Percentiles rank a stretch among this genome's conserved stretches.
Conservation (phyloP, 2,797 vertebrate species). For the Oreochromis grahami region DNA sequence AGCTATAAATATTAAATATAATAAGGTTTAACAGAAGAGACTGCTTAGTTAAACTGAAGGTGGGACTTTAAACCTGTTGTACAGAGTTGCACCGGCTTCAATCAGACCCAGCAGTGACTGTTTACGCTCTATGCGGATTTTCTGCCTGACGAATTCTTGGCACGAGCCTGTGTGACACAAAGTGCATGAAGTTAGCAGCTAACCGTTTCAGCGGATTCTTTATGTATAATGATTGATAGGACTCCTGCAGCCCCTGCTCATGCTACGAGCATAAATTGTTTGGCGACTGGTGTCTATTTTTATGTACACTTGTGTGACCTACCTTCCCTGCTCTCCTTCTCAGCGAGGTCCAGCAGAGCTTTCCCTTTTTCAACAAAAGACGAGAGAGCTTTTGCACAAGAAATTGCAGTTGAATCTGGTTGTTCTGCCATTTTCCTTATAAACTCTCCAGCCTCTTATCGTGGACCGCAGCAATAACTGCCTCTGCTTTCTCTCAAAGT, state of each 20-base stretch:
- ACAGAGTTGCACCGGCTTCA: conserved; percentile 30
- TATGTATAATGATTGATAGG: conserved; percentile 25
- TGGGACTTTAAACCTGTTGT: conserved; percentile 21
- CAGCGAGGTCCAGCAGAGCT: conserved; percentile 40
- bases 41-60: not conserved
- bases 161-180: conserved; percentile 11
- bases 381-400: not conserved
- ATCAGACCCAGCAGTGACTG: conserved; percentile 47
- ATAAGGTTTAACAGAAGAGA: not conserved
- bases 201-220: not conserved
- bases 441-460: conserved; percentile 4
- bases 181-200: not conserved
- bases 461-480: not conserved
- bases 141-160: conserved; percentile 43
- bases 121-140: conserved; percentile 32
- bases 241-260: not conserved
- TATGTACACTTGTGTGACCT: conserved; percentile 12
- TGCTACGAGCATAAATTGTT: not conserved
- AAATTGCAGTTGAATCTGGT: not conserved
- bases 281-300: conserved; percentile 23
- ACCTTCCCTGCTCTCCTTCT: conserved; percentile 45
- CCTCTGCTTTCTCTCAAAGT: conserved; percentile 5
- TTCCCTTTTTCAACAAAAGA: conserved; percentile 28
- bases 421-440: conserved; percentile 1
- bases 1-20: not conserved